Conservation (phyloP, 2,113 vertebrate species). For the Dicentrarchus labrax region DNA sequence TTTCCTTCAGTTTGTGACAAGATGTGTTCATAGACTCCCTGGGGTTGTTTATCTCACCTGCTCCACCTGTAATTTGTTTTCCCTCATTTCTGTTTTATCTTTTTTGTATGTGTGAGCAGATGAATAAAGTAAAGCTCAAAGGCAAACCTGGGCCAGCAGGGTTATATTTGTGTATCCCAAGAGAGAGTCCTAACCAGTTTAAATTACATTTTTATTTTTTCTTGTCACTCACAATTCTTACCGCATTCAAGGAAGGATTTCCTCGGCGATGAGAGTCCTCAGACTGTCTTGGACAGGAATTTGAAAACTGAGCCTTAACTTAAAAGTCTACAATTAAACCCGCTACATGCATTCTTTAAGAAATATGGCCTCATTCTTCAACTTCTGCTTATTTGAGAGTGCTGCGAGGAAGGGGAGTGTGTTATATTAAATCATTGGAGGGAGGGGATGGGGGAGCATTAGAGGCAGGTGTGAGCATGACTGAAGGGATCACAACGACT, state of each 20-base stretch:
- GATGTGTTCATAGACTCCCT: constrained; percentile 32
- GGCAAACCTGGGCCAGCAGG: constrained; percentile 2
- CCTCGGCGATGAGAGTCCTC: background rate
- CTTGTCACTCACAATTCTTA: constrained; percentile 2
- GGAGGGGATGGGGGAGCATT: background rate
- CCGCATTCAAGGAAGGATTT: background rate
- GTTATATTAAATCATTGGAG: constrained; percentile 1
- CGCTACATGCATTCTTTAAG: background rate
- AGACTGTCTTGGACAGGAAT: constrained; percentile 3
- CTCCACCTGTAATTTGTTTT: constrained; percentile 52
- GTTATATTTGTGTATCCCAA: background rate
- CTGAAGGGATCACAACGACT: background rate
- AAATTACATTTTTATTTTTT: constrained; percentile 46
- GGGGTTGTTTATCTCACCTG: constrained; percentile 60
- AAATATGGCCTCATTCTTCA: background rate
- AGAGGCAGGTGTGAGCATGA: background rate
- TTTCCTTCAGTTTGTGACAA: constrained; percentile 28
- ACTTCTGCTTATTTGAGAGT: constrained; percentile 3
- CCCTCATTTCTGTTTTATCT: constrained; percentile 33
- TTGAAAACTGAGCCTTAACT: background rate
- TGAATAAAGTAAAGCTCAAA: constrained; percentile 6
- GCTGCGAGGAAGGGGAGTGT: background rate
- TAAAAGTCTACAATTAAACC: constrained; percentile 6
- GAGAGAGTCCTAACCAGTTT: background rate
- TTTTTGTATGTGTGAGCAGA: background rate